phyloP scores from a whole-genome alignment of 2,797 vertebrate genomes.

The Arnoldichthys spilopterus region DNA sequence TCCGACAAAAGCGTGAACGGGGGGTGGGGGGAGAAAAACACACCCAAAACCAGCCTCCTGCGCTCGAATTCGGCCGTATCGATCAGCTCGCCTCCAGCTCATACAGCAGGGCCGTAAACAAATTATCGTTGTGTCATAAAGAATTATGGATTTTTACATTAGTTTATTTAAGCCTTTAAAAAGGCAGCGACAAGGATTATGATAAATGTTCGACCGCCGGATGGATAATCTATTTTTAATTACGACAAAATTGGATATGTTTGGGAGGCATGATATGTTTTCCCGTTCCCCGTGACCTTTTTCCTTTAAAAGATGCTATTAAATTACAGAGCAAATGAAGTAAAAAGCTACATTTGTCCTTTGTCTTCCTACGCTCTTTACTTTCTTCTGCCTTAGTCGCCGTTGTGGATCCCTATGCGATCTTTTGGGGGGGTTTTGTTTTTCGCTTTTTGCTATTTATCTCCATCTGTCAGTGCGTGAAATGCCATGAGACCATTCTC shows the following conservation, averaged over 20 bases:
- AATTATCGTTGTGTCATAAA: slow-evolving; percentile 69
- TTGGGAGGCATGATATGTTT: slow-evolving; percentile 62
- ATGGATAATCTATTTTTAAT: slow-evolving; percentile 80
- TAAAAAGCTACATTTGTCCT: slow-evolving; percentile 12
- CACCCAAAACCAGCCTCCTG: too few relatives aligned
- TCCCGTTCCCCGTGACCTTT: slow-evolving; percentile 61
- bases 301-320: slow-evolving; percentile 58
- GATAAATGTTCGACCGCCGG: slow-evolving; percentile 66
- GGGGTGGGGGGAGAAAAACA: slow-evolving; percentile 56
- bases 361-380: neutral
- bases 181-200: slow-evolving; percentile 70
- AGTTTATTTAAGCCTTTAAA: slow-evolving; percentile 70
- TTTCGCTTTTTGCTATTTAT: neutral
- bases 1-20: neutral
- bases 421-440: neutral
- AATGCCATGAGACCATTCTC: slow-evolving; percentile 14
- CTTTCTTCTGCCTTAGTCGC: neutral
- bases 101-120: slow-evolving; percentile 69
- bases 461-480: slow-evolving; percentile 21
- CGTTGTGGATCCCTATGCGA: neutral
- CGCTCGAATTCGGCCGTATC: slow-evolving; percentile 52
- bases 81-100: slow-evolving; percentile 66
- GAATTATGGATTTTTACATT: slow-evolving; percentile 72
- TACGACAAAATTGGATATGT: slow-evolving; percentile 74
- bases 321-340: slow-evolving; percentile 57